Conservation (phyloP, 2,797 vertebrate genomes). For the Rhinoraja longicauda region DNA sequence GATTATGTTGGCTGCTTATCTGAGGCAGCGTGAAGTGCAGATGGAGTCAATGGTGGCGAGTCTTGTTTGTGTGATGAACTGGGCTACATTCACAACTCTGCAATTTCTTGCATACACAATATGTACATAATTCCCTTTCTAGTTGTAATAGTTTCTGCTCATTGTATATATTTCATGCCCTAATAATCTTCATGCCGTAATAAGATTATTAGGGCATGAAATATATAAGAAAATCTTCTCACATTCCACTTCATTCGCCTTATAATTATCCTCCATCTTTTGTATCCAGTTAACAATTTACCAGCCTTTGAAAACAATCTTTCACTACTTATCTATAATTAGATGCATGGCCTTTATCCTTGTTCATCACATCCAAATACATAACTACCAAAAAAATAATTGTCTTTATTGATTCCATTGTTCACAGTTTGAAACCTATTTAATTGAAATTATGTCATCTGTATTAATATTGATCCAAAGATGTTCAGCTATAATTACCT, state of each 20-base stretch:
- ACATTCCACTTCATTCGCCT: neutral
- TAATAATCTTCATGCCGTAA: neutral
- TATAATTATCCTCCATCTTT: neutral
- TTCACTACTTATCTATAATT: neutral
- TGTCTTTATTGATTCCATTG: constrained; percentile 19
- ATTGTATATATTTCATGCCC: neutral
- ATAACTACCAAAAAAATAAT: neutral
- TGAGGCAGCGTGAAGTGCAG: too few species aligned
- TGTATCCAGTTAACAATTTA: neutral
- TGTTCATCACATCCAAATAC: neutral
- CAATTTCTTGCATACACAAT: neutral
- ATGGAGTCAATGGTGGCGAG: too few species aligned
- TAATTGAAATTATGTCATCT: constrained; percentile 18
- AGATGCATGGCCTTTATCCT: neutral
- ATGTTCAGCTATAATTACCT: neutral
- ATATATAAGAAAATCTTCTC: neutral
- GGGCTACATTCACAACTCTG: too few species aligned
- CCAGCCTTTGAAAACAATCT: neutral
- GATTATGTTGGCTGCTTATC: too few species aligned
- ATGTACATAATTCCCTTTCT: neutral
- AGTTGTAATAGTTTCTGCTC: neutral
- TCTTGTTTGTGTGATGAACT: too few species aligned
- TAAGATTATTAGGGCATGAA: too few species aligned
- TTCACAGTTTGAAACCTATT: constrained; percentile 11
- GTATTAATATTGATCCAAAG: constrained; percentile 18